These are phyloP conservation scores for Zaprionus kolodkinae DNA, from an alignment of 1,140 invertebrate species.

Conservation along the genomic window DNA sequence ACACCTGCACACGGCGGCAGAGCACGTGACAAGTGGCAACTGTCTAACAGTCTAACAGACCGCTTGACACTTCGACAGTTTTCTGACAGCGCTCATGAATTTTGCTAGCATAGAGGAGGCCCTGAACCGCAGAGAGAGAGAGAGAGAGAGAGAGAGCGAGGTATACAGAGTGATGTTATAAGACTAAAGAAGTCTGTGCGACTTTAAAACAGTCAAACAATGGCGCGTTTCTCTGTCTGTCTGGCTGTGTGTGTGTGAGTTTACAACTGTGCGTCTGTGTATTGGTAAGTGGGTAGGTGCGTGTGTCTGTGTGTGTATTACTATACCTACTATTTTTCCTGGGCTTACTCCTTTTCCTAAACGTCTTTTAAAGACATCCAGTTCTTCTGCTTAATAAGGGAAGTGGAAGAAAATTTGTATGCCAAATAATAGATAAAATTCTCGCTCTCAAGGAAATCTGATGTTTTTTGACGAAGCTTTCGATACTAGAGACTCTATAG, in stretches of 20 bases:
- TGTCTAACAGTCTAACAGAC: conserved; percentile 30
- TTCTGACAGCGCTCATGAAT: conserved; percentile 50
- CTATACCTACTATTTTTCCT: too few relatives aligned
- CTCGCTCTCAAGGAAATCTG: too few relatives aligned
- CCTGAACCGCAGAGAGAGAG: conserved; percentile 56
- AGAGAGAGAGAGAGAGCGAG: background rate
- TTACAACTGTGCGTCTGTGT: background rate
- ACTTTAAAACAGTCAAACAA: conserved; percentile 64
- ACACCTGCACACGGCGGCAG: conserved; percentile 46
- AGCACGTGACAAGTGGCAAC: conserved; percentile 44
- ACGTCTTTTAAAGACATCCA: too few relatives aligned
- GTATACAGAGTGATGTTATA: background rate
- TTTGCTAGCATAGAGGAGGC: conserved; percentile 48
- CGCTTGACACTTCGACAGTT: conserved; percentile 74
- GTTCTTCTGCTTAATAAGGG: too few relatives aligned
- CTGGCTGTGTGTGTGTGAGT: conserved; percentile 11
- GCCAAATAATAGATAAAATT: too few relatives aligned
- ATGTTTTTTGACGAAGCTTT: too few relatives aligned
- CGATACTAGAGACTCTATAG: too few relatives aligned
- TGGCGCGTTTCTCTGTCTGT: conserved; percentile 3
- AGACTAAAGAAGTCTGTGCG: conserved; percentile 42
- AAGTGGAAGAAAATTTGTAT: too few relatives aligned
- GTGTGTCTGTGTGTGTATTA: too few relatives aligned
- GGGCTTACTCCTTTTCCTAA: too few relatives aligned
- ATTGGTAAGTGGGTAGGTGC: background rate